Evolutionary conservation across 1,140 invertebrate genomes (phyloP), one percentile per base, ranked within the genome.

Genomic region (Cydia strobilella): DNA sequence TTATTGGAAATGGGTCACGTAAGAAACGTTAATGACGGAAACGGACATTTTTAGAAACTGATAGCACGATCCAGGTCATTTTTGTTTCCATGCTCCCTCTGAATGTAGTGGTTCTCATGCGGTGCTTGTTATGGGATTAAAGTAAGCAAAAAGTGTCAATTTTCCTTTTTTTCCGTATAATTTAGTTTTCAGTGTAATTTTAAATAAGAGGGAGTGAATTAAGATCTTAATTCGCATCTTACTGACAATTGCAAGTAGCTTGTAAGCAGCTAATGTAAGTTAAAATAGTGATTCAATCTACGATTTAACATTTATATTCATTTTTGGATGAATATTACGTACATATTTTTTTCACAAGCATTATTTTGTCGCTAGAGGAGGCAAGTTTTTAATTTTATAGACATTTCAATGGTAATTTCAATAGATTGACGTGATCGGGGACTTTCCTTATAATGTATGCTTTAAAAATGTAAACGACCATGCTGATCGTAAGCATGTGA

Each of bases 221-320:
- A 80, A 84, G 82, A 83, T 80, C 82, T 85, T 86, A 83, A 84
- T 85, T 85, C 89, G 87, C 89, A 87, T 89, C 80, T 87, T 85
- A 80, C 87, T 85, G 82, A 87, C 75, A 74, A 79, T 87, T 86
- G 80, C 75, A 72, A 78, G 74, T 89, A 91, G 89, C 80, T 63
- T 83, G 72, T 91, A 90, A 89, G 85, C 72, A 80, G 72, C 84
- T 83, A 84, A 74, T 85, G 78, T 90, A 89, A 86, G 87, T 80
- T 82, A 80, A 75, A 80, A 66, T 74, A 72, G 66, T 74, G 65
- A 75, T 77, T 76, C 74, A 83, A 80, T 77, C 77, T 69, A 69
- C 74, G 77, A 81, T 74, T 77, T 42, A 73, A 75, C 63, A 23
- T 65, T 45, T 75, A 73, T 65, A 69, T 51, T 27, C 54, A 59